Percentiles rank a stretch among this genome's conserved stretches.
Evolutionary conservation across 1,140 invertebrate genomes (phyloP).

Genomic region (Lerema accius): DNA sequence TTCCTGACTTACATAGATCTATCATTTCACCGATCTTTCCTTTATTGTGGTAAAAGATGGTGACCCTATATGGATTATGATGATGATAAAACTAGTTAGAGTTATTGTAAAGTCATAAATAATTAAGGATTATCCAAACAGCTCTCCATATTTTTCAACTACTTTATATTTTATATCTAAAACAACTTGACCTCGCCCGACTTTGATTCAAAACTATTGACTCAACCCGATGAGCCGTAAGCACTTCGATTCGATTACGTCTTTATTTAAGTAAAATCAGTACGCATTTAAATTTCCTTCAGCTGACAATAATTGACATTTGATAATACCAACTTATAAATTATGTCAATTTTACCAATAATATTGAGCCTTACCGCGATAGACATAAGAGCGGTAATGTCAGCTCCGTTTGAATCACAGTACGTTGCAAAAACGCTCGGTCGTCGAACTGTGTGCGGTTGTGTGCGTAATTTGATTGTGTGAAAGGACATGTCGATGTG

Average conservation of each 20-base stretch:
- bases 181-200: background rate
- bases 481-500: background rate
- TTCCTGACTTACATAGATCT: too few relatives aligned
- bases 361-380: background rate
- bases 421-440: constrained; percentile 5
- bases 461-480: constrained; percentile 13
- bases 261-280: background rate
- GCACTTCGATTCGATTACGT: background rate
- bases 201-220: background rate
- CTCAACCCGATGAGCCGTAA: background rate
- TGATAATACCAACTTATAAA: background rate
- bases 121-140: too few relatives aligned
- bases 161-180: background rate
- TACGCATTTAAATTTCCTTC: background rate
- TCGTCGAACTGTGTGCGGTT: constrained; percentile 20
- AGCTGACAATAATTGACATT: background rate
- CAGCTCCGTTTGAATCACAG: background rate
- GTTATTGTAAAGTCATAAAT: too few relatives aligned
- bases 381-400: background rate
- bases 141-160: too few relatives aligned
- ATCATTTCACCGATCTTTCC: too few relatives aligned
- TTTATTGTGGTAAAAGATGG: too few relatives aligned
- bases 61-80: too few relatives aligned
- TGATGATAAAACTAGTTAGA: too few relatives aligned
- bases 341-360: background rate